Evolutionary conservation across 2,797 vertebrate species (phyloP), one percentile per base, ranked within the genome.

Genomic region (Sebastes kiyomatsui): DNA sequence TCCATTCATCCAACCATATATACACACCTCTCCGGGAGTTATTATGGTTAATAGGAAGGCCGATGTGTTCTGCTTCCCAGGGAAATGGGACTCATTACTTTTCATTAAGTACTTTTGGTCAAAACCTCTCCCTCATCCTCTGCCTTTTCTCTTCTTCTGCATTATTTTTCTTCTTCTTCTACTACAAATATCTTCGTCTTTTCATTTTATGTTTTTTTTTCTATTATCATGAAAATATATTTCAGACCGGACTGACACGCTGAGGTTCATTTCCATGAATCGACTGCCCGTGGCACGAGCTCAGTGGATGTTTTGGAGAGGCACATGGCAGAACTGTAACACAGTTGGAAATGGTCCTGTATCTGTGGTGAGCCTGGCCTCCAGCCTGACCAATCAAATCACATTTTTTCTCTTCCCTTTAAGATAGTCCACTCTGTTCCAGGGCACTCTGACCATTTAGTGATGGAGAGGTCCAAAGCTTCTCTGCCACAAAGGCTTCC

Each of bases 51-150:
- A 87, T 86, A 68, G 52, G 56, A 70, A 64, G 68, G 77, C 80
- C 77, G 79, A 65, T 83, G 75, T 76, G 74, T 70, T 80, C 60
- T 83, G 80, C 74, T 79, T 80, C 49, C 46, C 42, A 67, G 58
- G 77, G 59, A 91, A 92, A 93, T 87, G 61, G 67, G 55, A 78
- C 78, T 82, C 86, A 86, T 93, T 88, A 82, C 74, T 92, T 92
- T 77, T 85, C 79, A 90, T 92, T 80, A 88, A 68, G 64, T 46
- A 72, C 25, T 79, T 79, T 49, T 60, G 59, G 60, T 72, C 62
- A 79, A 82, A 83, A 77, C 72, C 22, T 32, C 76, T 72, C 61
- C 65, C 35, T 77, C 56, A 60, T 76, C 35, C 7, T 77, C 52
- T 38, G 49, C 42, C 16, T 67, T 78, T 72, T 46, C 28, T 66